Conservation (phyloP, 2,113 vertebrate species). For the Ploceus nigricollis region DNA sequence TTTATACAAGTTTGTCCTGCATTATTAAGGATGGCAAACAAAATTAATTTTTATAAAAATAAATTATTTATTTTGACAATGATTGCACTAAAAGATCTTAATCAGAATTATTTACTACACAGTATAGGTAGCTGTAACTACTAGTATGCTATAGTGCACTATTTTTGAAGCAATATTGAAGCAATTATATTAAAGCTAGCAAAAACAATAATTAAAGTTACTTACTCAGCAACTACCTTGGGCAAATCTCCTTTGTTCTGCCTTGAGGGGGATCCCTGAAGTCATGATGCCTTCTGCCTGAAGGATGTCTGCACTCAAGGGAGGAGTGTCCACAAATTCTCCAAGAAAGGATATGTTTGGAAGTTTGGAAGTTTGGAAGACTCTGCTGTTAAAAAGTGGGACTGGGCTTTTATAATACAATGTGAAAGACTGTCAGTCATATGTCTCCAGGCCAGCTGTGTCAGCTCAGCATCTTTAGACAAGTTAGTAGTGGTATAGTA, state of each 20-base stretch:
- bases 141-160: no score
- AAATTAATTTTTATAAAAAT: background rate
- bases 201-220: no score
- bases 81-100: background rate
- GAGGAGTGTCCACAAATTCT: background rate
- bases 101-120: background rate
- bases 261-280: background rate
- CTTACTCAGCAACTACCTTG: background rate
- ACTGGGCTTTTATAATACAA: background rate
- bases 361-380: no score
- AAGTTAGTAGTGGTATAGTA: background rate
- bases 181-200: background rate
- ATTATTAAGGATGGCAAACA: background rate
- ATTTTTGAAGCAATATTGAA: background rate
- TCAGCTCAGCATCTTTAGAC: background rate
- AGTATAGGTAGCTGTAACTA: background rate
- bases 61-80: background rate
- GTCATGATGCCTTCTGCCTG: no score
- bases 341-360: background rate
- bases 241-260: background rate
- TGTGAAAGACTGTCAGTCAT: background rate
- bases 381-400: background rate
- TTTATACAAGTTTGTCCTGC: background rate
- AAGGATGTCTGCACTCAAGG: background rate
- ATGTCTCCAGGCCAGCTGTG: background rate